Evolutionary conservation across 2,888 invertebrate genomes (phyloP), one percentile per base, ranked within the genome.

Genomic region (Ptycholaimellus sp.): DNA sequence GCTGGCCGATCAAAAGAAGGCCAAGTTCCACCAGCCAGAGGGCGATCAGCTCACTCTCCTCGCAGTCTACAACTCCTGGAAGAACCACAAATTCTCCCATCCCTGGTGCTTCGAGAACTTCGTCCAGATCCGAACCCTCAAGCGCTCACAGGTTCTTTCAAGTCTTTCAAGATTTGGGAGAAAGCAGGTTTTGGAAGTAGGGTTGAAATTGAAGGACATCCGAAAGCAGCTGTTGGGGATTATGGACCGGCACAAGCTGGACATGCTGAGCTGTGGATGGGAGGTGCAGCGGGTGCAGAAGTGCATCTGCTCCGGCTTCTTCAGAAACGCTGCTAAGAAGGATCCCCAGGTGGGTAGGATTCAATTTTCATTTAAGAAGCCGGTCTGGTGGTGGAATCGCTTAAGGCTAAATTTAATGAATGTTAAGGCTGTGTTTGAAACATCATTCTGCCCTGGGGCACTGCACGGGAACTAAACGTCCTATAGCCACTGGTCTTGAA

Each of bases 101-200:
- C 83, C 87, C 0, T 99, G 96, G 96, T 96, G 96, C 60, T 93
- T 87, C 55, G 93, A 96, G 59, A 96, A 96, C 66, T 96, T 96
- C 58, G 83, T 96, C 3, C 93, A 96, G 65, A 82, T 87, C 23
- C 65, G 93, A 18, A 93, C 90, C 0, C 63, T 99, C 41, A 96
- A 96, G 59, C 69, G 93, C 17, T 85, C 93, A 0, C 57, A 56
- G 43, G 51, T 51, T n/a, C n/a, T n/a, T n/a, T n/a, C n/a, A n/a
- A n/a, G n/a, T n/a, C n/a, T n/a, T n/a, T n/a, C n/a, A n/a, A n/a
- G n/a, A n/a, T n/a, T n/a, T n/a, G n/a, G n/a, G n/a, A n/a, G n/a
- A n/a, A n/a, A n/a, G n/a, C n/a, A n/a, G n/a, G n/a, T n/a, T n/a
- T n/a, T n/a, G n/a, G n/a, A n/a, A n/a, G n/a, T n/a, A n/a, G n/a